Evolutionary conservation across 2,888 invertebrate genomes (phyloP).

Genomic region (Mactromeris polynyma): DNA sequence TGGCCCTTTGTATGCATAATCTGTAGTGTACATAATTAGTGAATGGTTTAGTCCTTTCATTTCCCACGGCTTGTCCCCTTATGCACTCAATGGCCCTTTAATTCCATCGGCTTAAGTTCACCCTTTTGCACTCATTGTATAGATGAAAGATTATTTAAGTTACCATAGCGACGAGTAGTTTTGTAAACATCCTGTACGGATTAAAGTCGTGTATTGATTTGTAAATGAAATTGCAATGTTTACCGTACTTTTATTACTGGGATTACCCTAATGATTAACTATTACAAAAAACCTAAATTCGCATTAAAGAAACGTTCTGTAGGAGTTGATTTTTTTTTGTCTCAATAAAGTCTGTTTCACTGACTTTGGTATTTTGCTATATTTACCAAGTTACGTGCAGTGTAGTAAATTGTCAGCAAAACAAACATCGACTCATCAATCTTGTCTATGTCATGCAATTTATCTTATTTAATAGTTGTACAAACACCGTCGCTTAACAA

Average conservation of each 20-base stretch:
- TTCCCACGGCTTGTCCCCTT: not conserved
- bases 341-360: not conserved
- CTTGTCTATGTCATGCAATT: not conserved
- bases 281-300: too few relatives aligned
- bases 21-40: not conserved
- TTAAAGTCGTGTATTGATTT: not conserved
- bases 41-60: not conserved
- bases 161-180: not conserved
- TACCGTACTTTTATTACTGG: not conserved
- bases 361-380: too few relatives aligned
- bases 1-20: not conserved
- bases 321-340: not conserved
- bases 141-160: not conserved
- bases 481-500: not conserved
- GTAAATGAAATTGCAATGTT: not conserved
- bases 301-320: not conserved
- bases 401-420: not conserved
- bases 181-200: slow-evolving; percentile 1
- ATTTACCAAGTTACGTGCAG: not conserved
- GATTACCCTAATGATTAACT: too few relatives aligned
- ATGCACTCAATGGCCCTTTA: not conserved
- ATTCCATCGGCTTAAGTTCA: not conserved
- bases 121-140: not conserved
- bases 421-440: not conserved
- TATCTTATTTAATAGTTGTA: not conserved